These are phyloP conservation scores for Dinothrombium tinctorium DNA, from an alignment of 1,140 invertebrate genomes.

Conservation along the genomic window DNA sequence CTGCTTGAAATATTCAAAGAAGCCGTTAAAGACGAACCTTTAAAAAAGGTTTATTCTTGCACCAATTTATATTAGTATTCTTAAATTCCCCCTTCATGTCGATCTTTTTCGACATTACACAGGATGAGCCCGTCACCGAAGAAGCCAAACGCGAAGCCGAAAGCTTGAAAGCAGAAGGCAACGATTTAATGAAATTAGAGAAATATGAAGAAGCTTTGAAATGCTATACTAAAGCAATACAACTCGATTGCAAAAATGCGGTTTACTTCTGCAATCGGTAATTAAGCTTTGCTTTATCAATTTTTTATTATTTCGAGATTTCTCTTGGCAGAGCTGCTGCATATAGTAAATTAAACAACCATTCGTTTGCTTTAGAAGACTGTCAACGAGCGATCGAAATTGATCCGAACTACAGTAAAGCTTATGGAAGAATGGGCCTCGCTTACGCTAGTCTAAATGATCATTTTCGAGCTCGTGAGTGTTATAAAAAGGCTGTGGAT, in stretches of 20 bases:
- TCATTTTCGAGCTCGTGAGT: slow-evolving; percentile 52
- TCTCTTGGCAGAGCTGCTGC: slow-evolving; percentile 45
- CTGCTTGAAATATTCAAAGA: slow-evolving; percentile 18
- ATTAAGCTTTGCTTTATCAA: neutral
- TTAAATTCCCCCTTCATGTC: neutral
- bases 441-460: slow-evolving; percentile 59
- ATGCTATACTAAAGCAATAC: slow-evolving; percentile 58
- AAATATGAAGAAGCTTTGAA: slow-evolving; percentile 50
- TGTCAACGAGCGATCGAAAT: slow-evolving; percentile 63
- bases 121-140: slow-evolving; percentile 20
- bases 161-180: slow-evolving; percentile 53
- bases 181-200: slow-evolving; percentile 55
- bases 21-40: slow-evolving; percentile 12
- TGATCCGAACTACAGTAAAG: slow-evolving; percentile 75
- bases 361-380: slow-evolving; percentile 57
- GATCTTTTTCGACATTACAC: no score
- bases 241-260: slow-evolving; percentile 56
- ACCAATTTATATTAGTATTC: no score
- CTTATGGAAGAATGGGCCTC: slow-evolving; percentile 65
- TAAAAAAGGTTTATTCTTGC: slow-evolving; percentile 3
- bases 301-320: neutral
- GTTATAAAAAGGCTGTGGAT: slow-evolving; percentile 64
- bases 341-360: slow-evolving; percentile 56
- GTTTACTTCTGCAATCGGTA: slow-evolving; percentile 73
- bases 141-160: slow-evolving; percentile 41